Evolutionary conservation across 2,888 invertebrate genomes (phyloP), one percentile per base, ranked within the genome.

Genomic region (Troglohyphantes excavatus): DNA sequence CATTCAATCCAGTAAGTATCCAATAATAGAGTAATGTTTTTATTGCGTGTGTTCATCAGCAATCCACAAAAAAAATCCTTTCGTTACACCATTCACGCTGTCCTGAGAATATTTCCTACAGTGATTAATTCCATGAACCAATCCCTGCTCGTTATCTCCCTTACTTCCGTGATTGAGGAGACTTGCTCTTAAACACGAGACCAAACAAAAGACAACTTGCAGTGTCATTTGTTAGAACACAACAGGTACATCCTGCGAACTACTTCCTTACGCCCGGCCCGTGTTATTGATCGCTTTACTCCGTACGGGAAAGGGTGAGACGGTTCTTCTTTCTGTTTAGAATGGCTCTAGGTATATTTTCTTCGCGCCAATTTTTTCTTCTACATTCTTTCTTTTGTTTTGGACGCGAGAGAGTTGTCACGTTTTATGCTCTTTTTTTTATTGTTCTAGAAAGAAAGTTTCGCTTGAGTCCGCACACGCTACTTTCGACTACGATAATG

Each of bases 241-340:
- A 53, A 53, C n/a, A 53, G n/a, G 53, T 68, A 33, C 68, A 68
- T 33, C 33, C 27, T 68, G 7, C 27, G 68, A 68, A 68, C 68
- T 68, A 68, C 33, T 68, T 68, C 17, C 68, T 68, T 68, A 33
- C 68, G 68, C 68, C 17, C 9, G 33, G 68, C 19, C 21, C 68
- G 7, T 13, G 68, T 68, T 33, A 33, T 33, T 33, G 33, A 68
- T 68, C 33, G 33, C n/a, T n/a, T 33, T 68, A n/a, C 19, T 27
- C 5, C 33, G 68, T 29, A 21, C 68, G 68, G 29, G 68, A 68
- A 26, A 17, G 26, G 68, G 68, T 68, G n/a, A 68, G 33, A 21
- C 23, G 68, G 68, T 33, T 53, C 2, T 6, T 13, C 13, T 39
- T 53, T 53, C 17, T 46, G 46, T 17, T n/a, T n/a, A n/a, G n/a